These are phyloP conservation scores for Nicator chloris DNA, from an alignment of 2,113 vertebrate genomes.

Conservation along the genomic window DNA sequence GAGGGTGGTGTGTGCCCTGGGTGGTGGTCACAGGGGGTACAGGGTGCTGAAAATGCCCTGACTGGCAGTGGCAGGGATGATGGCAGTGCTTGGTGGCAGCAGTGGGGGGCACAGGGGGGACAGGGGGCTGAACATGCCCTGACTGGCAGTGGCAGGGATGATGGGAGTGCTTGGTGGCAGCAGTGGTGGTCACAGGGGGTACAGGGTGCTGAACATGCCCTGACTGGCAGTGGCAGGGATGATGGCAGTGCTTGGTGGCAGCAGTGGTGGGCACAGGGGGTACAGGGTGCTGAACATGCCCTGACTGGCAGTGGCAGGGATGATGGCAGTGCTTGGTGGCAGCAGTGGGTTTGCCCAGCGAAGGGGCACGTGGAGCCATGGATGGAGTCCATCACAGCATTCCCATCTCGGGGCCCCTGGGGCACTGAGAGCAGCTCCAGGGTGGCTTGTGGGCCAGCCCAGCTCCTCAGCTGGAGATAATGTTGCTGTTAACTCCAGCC, in stretches of 20 bases:
- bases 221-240: too few relatives aligned
- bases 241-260: too few relatives aligned
- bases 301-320: neutral
- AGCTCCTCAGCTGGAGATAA: neutral
- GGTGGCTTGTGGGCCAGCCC: neutral
- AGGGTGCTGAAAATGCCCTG: too few relatives aligned
- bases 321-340: neutral
- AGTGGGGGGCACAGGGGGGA: too few relatives aligned
- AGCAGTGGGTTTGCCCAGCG: accelerated
- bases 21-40: neutral
- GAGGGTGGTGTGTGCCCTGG: neutral
- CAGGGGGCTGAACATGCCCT: too few relatives aligned
- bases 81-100: too few relatives aligned
- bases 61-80: too few relatives aligned
- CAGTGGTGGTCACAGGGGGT: neutral
- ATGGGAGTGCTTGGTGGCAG: too few relatives aligned
- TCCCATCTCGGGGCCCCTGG: accelerated
- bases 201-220: too few relatives aligned
- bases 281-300: too few relatives aligned
- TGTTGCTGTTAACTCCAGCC: neutral
- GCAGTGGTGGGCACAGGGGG: too few relatives aligned
- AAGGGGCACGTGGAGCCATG: accelerated
- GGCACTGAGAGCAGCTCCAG: neutral
- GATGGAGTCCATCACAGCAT: neutral
- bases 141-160: too few relatives aligned